Evolutionary conservation across 2,888 invertebrate genomes (phyloP), one percentile per base, ranked within the genome.

Genomic region (Ischnus inquisitorius): DNA sequence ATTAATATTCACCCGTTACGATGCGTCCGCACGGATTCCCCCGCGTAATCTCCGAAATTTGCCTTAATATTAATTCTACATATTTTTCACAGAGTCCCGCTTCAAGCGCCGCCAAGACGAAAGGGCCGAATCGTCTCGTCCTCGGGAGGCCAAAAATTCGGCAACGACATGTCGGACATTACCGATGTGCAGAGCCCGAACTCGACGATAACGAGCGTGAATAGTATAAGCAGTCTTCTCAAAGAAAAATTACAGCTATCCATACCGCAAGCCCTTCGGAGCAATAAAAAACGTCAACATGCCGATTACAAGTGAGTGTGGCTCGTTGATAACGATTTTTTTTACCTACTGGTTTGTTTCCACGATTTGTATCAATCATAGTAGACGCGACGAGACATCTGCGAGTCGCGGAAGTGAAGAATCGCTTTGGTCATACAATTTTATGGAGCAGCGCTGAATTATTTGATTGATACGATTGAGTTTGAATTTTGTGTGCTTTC

Each of bases 181-280:
- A 91, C 94, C 28, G 95, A 95, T 46, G 95, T 95, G 22, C 96
- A 96, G 81, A 96, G 96, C 1, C 96, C 96, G 0, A 96, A 95
- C 86, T 96, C 97, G 90, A 97, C 97, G 5, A 96, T 97, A 89
- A 97, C 97, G 0, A 97, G 97, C 64, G 96, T 97, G 88, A 97
- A 97, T 94, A 97, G 97, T 0, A 95, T 98, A 87, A 97, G 97
- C 81, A 97, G 97, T 91, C 94, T 98, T 75, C 94, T 98, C 14
- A 96, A 96, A 89, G 97, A 98, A 92, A 97, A 97, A 94, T 94
- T 97, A 88, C 97, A 97, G 95, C 96, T 93, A 57, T 91, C 93
- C 0, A 90, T 93, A 81, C 93, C 93, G 3, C 93, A 93, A 67
- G 93, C 92, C 3, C 78, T 93, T 22, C 88, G 93, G 3, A 93